These are phyloP conservation scores for Delphinus delphis DNA, from an alignment of 2,113 vertebrate genomes.

Conservation along the genomic window DNA sequence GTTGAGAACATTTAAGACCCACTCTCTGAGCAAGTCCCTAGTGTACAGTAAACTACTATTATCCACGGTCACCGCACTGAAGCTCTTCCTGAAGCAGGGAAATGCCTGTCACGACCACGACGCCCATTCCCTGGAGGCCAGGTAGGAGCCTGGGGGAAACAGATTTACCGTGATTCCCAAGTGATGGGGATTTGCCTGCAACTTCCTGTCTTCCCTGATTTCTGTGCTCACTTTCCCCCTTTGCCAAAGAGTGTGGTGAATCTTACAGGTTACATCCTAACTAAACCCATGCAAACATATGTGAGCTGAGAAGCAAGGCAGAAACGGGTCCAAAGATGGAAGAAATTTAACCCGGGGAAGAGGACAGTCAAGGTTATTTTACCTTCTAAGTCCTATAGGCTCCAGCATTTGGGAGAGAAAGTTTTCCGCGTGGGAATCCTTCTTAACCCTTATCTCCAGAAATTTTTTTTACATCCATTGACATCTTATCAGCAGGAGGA, in stretches of 20 bases:
- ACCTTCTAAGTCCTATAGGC: neutral
- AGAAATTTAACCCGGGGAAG: neutral
- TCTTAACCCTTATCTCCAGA: neutral
- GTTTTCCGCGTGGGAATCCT: neutral
- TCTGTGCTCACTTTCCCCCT: neutral
- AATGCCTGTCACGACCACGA: rapidly evolving
- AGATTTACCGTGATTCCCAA: neutral
- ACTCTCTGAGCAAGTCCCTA: neutral
- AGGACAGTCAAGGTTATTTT: neutral
- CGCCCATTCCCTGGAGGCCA: rapidly evolving
- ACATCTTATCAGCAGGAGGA: neutral
- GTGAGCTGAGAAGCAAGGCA: neutral
- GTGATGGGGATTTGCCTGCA: rapidly evolving
- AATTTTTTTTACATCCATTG: neutral
- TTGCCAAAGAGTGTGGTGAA: neutral
- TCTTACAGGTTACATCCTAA: neutral
- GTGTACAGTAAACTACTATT: neutral
- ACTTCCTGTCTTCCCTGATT: neutral
- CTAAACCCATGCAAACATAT: neutral
- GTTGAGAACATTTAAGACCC: neutral
- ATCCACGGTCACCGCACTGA: neutral
- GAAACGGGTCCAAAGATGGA: neutral
- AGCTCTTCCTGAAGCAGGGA: rapidly evolving
- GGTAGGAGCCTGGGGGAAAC: neutral
- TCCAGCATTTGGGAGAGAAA: neutral